Percentiles rank a stretch among this genome's conserved stretches.
phyloP scores from a whole-genome alignment of 37 sponge, comb jelly and placozoan species.

The Dysidea cf. avara region DNA sequence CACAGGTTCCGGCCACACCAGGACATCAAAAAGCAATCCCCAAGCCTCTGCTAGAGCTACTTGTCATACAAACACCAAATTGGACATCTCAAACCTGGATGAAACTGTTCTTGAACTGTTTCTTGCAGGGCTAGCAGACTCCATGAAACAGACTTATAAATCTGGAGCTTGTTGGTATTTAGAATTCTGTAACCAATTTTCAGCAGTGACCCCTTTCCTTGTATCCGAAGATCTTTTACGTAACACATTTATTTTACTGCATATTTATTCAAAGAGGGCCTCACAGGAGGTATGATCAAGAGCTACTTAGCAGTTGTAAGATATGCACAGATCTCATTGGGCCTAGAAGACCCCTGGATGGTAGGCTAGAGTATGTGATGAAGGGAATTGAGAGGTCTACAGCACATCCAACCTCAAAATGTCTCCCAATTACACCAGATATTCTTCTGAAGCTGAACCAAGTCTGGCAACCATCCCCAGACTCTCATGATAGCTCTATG shows the following conservation, averaged over 20 bases:
- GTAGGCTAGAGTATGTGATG: no score
- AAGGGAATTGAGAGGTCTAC: conserved; percentile 5
- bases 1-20: background rate
- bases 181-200: conserved; percentile 26
- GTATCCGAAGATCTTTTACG: conserved; percentile 18
- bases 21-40: conserved; percentile 1
- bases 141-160: conserved; percentile 19
- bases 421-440: no score
- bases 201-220: conserved; percentile 7
- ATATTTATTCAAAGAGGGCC: background rate
- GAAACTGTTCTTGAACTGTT: conserved; percentile 14
- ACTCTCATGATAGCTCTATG: conserved; percentile 9
- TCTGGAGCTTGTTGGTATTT: conserved; percentile 19
- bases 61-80: conserved; percentile 7
- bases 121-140: conserved; percentile 18
- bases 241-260: conserved; percentile 27
- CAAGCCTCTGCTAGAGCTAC: conserved; percentile 2
- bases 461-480: no score
- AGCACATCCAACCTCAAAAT: no score
- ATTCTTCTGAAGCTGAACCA: no score
- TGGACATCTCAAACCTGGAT: conserved; percentile 32
- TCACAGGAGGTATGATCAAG: no score
- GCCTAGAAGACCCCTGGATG: conserved; percentile 3
- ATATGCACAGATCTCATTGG: conserved; percentile 17
- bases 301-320: conserved; percentile 26